Percentiles rank a stretch among this genome's conserved stretches.
Conservation (phyloP, 2,797 vertebrate species). For the Dermochelys coriacea region DNA sequence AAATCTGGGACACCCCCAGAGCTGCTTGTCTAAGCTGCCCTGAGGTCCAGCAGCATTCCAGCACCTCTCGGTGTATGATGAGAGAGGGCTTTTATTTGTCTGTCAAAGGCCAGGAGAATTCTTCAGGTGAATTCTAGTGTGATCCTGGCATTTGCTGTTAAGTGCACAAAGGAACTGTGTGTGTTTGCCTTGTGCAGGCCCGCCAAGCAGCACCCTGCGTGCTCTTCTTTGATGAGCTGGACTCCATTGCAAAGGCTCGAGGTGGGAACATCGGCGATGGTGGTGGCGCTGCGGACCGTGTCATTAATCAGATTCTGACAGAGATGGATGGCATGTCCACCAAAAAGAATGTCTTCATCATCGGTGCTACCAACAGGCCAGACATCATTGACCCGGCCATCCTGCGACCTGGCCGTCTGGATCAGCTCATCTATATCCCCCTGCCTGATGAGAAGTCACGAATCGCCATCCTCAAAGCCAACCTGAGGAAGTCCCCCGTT, state of each 20-base stretch:
- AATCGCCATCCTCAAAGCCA: constrained; percentile 97
- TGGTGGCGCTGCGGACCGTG: constrained; percentile 94
- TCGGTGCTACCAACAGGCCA: constrained; percentile 96
- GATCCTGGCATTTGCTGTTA: fast-evolving
- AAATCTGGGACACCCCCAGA: neutral
- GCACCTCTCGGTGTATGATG: neutral
- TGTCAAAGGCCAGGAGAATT: neutral
- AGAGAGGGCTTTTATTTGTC: neutral
- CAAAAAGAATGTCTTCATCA: constrained; percentile 99
- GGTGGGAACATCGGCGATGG: constrained; percentile 96
- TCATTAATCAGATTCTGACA: constrained; percentile 98
- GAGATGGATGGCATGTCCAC: constrained; percentile 99
- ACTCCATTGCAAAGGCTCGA: constrained; percentile 97
- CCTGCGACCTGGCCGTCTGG: constrained; percentile 94
- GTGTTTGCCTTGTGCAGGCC: constrained; percentile 80
- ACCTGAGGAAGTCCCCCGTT: constrained; percentile 97
- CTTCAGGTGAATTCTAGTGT: fast-evolving
- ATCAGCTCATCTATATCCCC: constrained; percentile 98
- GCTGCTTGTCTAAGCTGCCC: neutral
- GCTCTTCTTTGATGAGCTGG: constrained; percentile 97
- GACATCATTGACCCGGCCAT: constrained; percentile 99
- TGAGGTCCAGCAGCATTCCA: neutral
- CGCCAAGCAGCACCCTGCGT: constrained; percentile 97
- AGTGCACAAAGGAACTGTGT: neutral
- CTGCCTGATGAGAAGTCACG: constrained; percentile 98